Evolutionary conservation across 2,888 invertebrate genomes (phyloP).

Genomic region (Callosobruchus maculatus): DNA sequence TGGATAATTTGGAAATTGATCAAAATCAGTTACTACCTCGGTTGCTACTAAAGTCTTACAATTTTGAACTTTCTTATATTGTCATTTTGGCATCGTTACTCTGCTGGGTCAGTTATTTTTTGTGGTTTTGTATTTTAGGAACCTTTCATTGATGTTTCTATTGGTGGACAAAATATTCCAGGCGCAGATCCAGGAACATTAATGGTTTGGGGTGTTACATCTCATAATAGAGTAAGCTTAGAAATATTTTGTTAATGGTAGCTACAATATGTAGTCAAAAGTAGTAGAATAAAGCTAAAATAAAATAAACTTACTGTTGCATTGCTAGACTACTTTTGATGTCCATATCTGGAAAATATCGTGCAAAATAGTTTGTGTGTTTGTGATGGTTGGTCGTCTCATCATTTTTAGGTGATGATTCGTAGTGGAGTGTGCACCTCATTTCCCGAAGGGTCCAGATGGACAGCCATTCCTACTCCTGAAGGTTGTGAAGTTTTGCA

Average conservation of each 20-base stretch:
- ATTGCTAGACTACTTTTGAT: no score
- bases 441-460: conserved; percentile 83
- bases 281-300: no score
- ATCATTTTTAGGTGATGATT: conserved; percentile 67
- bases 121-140: conserved; percentile 55
- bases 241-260: not conserved
- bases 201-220: conserved; percentile 90
- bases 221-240: conserved; percentile 71
- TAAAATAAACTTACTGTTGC: no score
- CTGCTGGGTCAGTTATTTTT: no score
- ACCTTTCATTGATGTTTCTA: conserved; percentile 87
- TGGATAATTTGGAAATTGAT: not conserved
- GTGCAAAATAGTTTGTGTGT: not conserved
- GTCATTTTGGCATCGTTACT: no score
- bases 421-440: conserved; percentile 75
- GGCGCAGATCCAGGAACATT: conserved; percentile 72
- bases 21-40: no score
- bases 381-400: not conserved
- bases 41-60: no score
- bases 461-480: conserved; percentile 76
- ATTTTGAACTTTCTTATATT: no score
- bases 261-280: no score
- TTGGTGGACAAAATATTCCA: conserved; percentile 80
- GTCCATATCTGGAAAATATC: not conserved
- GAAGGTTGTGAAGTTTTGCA: conserved; percentile 79